Evolutionary conservation across 1,140 invertebrate species (phyloP), one percentile per base, ranked within the genome.

Genomic region (Trichomalopsis sarcophagae): DNA sequence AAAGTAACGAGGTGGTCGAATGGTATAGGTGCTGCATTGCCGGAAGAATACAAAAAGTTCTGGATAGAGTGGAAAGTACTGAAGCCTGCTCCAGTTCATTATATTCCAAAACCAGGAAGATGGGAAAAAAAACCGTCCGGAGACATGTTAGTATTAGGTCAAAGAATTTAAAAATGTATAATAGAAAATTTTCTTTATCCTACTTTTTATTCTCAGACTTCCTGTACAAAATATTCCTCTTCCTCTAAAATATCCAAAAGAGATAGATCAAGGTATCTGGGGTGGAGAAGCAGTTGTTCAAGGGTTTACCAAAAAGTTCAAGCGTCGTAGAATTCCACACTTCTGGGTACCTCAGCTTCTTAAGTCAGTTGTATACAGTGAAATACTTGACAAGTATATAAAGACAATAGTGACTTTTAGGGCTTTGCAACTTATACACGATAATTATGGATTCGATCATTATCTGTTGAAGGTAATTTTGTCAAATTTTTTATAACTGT

Each of bases 261-360:
- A 99, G 94, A 92, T 96, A 82, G 93, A 99, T 91, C 79, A 96
- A 77, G 98, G 98, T 33, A 94, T 99, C 79, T 99, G 98, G 98
- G 99, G 98, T 87, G 99, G 99, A 10, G 99, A 99, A 94, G 97
- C 96, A n/a, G 94, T 99, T 1, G 93, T 99, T 36, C 96, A 97
- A 94, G 98, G 98, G 55, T 98, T 97, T 89, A 94, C 95, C 88
- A 97, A 97, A 91, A 95, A 95, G 81, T 88, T 94, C 71, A 93
- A 89, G n/a, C 92, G 92, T 80, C 93, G 95, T 85, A 94, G 96
- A 86, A 94, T 96, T 1, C 96, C 97, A 0, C 96, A 96, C 87
- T 97, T 98, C 91, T 99, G 98, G 97, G 95, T 97, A 14, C 99
- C 99, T 2, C 91, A 92, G 2, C 89, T 99, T 0, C 94, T 95